These are phyloP conservation scores for Lithobates pipiens DNA, from an alignment of 2,797 vertebrate species.

Conservation along the genomic window DNA sequence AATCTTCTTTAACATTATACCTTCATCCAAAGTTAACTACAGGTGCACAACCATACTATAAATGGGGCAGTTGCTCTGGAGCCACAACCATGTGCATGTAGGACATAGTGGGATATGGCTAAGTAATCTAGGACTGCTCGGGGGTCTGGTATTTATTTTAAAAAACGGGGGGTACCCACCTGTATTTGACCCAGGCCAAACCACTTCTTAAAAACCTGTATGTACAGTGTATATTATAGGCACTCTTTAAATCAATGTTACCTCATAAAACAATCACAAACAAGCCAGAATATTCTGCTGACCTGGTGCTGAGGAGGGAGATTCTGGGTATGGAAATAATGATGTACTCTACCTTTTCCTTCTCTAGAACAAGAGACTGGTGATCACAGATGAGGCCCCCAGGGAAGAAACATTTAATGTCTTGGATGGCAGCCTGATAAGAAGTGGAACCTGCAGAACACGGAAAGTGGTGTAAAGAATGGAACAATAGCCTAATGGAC, in stretches of 20 bases:
- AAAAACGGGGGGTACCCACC: too few species aligned
- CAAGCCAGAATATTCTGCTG: neutral
- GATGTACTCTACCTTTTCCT: slow-evolving; percentile 70
- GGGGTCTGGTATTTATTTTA: too few species aligned
- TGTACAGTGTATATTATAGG: neutral
- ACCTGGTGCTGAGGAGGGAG: neutral
- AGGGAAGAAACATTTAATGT: slow-evolving; percentile 76
- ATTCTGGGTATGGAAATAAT: neutral
- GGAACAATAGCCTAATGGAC: neutral
- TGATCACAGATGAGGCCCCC: slow-evolving; percentile 72
- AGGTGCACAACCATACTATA: too few species aligned
- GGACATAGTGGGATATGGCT: too few species aligned
- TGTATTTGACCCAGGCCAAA: neutral
- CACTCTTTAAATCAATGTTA: neutral
- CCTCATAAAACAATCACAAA: neutral
- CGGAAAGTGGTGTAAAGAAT: neutral
- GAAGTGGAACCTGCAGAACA: slow-evolving; percentile 72
- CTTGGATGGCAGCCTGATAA: slow-evolving; percentile 69
- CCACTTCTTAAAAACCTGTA: neutral
- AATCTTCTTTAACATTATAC: too few species aligned
- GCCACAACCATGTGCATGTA: too few species aligned
- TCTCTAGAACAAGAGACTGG: slow-evolving; percentile 65
- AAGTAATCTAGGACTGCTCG: too few species aligned
- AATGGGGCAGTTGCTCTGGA: too few species aligned
- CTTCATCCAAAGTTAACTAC: too few species aligned